Conservation (phyloP, 2,888 invertebrate species). For the Nowickia ferox region DNA sequence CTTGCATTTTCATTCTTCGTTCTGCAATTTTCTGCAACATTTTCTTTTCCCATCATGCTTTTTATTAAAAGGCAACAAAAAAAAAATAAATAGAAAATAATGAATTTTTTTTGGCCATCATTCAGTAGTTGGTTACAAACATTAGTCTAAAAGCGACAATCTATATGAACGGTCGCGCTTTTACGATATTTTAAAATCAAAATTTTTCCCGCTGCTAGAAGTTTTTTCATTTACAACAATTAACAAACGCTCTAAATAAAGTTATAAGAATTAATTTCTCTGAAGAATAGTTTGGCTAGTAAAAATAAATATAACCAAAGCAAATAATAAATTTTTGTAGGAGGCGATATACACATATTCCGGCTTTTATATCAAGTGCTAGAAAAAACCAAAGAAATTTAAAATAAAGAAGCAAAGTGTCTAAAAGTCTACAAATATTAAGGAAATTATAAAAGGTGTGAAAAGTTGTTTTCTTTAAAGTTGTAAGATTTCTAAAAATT, state of each 20-base stretch:
- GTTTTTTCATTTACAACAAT: constrained; percentile 56
- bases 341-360: constrained; percentile 6
- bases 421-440: neutral
- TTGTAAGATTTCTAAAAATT: neutral
- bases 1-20: constrained; percentile 45
- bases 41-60: constrained; percentile 52
- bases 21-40: constrained; percentile 62
- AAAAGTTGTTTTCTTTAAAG: neutral
- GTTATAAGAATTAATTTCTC: neutral
- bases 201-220: constrained; percentile 73
- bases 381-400: constrained; percentile 20
- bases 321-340: constrained; percentile 21
- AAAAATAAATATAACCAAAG: constrained; percentile 13
- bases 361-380: constrained; percentile 23
- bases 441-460: neutral
- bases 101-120: constrained; percentile 64
- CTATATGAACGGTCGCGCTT: constrained; percentile 83
- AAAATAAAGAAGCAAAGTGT: neutral
- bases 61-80: constrained; percentile 21
- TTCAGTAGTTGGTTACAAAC: constrained; percentile 71
- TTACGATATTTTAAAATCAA: constrained; percentile 73
- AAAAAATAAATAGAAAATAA: too few species aligned
- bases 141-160: constrained; percentile 83
- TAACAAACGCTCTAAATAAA: constrained; percentile 34
- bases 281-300: constrained; percentile 11